Conservation (phyloP, 2,797 vertebrate genomes). For the Fistularia tabacaria region DNA sequence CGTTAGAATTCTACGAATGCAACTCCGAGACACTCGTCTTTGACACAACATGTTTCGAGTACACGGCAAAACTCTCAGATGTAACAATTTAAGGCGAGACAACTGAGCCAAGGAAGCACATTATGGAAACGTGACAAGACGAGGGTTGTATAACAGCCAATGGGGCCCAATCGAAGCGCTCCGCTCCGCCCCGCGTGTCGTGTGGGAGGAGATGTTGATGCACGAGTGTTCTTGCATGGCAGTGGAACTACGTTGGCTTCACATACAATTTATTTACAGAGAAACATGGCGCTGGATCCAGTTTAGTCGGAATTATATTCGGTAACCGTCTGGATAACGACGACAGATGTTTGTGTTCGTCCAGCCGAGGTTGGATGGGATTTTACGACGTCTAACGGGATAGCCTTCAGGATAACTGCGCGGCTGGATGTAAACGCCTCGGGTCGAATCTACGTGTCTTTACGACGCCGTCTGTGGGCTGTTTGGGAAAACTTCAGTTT, state of each 20-base stretch:
- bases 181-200: not conserved
- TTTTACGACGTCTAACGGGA: too few species aligned
- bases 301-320: rapidly evolving
- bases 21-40: rapidly evolving
- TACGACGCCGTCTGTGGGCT: too few species aligned
- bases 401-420: too few species aligned
- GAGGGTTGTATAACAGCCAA: constrained; percentile 16
- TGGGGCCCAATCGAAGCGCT: constrained; percentile 47
- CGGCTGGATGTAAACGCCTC: too few species aligned
- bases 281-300: not conserved
- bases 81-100: too few species aligned
- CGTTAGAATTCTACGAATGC: rapidly evolving
- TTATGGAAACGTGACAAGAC: constrained; percentile 53
- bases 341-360: too few species aligned
- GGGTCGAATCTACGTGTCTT: too few species aligned
- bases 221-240: constrained; percentile 1
- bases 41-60: rapidly evolving
- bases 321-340: too few species aligned
- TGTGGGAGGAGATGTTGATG: constrained; percentile 32
- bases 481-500: not conserved
- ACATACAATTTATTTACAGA: too few species aligned
- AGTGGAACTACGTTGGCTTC: not conserved
- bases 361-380: too few species aligned
- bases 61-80: too few species aligned
- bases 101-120: constrained; percentile 26